Conservation (phyloP, 2,113 vertebrate genomes). For the Otocyon megalotis region DNA sequence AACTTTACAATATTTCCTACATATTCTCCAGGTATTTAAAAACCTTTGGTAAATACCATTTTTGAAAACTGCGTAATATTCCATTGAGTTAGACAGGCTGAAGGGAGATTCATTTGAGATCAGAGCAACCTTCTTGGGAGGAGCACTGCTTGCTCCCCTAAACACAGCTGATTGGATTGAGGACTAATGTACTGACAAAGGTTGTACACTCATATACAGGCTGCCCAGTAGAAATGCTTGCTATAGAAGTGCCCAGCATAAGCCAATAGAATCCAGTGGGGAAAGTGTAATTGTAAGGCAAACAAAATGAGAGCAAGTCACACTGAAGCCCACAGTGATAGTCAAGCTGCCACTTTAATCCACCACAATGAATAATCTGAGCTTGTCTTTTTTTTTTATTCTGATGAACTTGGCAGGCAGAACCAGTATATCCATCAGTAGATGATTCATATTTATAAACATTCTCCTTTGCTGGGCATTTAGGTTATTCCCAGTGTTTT, state of each 20-base stretch:
- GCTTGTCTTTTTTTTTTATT: not conserved
- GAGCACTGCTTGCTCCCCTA: not conserved
- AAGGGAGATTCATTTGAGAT: not conserved
- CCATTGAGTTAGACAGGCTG: not conserved
- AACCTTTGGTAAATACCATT: not conserved
- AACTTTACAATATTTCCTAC: not conserved
- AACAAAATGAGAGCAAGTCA: slow-evolving; percentile 28
- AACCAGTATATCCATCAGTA: not conserved
- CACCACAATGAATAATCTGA: not conserved
- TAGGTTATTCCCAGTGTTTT: slow-evolving; percentile 70
- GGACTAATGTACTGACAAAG: not conserved
- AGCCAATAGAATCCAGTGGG: not conserved
- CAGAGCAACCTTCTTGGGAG: not conserved
- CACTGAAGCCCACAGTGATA: not conserved
- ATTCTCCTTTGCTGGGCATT: slow-evolving; percentile 48
- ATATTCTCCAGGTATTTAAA: not conserved
- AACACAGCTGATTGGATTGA: not conserved
- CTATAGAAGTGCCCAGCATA: not conserved
- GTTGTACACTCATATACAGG: not conserved
- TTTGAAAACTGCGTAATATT: not conserved
- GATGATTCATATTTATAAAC: slow-evolving; percentile 61
- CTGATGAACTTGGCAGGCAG: not conserved
- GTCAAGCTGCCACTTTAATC: not conserved
- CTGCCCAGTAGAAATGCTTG: not conserved
- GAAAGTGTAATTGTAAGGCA: not conserved